Conservation (phyloP, 2,113 vertebrate genomes). For the Laticauda laticaudata region DNA sequence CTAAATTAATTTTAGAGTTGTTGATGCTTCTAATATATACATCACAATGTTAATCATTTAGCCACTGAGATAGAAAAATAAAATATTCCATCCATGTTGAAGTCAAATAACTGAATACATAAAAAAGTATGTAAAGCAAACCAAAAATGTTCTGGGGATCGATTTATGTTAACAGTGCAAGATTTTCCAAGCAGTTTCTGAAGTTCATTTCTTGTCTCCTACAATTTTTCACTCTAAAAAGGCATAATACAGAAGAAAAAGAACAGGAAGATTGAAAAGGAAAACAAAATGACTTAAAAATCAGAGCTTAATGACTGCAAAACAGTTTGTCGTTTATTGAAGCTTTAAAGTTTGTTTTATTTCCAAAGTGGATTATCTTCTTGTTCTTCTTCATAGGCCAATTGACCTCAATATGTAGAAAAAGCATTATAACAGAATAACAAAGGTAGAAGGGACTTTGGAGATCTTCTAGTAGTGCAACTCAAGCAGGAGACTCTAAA, state of each 20-base stretch:
- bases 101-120: background rate
- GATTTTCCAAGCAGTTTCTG: background rate
- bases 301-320: background rate
- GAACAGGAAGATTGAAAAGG: background rate
- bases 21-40: background rate
- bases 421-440: background rate
- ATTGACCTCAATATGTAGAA: background rate
- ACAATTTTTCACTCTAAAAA: background rate
- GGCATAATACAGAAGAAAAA: background rate
- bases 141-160: background rate
- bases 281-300: background rate
- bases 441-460: background rate
- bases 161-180: background rate
- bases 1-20: background rate
- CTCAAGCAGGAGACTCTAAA: background rate
- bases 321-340: background rate
- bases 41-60: background rate
- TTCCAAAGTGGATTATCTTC: background rate
- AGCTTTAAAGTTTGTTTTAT: background rate
- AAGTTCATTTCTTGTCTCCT: background rate
- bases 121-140: background rate
- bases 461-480: background rate
- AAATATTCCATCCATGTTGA: background rate
- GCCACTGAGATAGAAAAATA: background rate
- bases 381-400: background rate